phyloP scores from a whole-genome alignment of 2,113 vertebrate genomes.

The Cinclus cinclus region DNA sequence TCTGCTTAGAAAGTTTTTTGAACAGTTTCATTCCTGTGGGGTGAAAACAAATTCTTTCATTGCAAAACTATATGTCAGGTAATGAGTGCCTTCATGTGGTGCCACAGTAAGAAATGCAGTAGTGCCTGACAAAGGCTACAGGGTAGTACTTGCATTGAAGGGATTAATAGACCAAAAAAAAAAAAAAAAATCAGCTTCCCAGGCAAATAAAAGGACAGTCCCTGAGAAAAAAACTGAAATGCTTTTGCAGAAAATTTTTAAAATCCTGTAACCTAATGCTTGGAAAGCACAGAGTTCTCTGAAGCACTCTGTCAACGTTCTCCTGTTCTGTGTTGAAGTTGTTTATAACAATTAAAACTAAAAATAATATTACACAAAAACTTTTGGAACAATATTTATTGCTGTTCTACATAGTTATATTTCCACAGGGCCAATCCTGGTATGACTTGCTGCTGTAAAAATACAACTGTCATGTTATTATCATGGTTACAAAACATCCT shows the following conservation, averaged over 20 bases:
- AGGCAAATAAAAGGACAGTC: neutral
- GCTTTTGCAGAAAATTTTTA: neutral
- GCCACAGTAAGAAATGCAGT: neutral
- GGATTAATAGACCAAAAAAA: too few species aligned
- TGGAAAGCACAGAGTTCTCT: neutral
- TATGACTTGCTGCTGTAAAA: constrained; percentile 46
- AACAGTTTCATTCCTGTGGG: neutral
- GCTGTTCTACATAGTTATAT: constrained; percentile 37
- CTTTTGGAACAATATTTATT: constrained; percentile 44
- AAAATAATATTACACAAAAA: constrained; percentile 32
- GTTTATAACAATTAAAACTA: constrained; percentile 56
- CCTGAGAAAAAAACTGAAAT: neutral
- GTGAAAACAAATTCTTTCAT: neutral
- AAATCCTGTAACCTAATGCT: neutral
- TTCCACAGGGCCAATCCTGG: constrained; percentile 26
- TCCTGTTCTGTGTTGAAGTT: neutral
- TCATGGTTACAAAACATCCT: constrained; percentile 55
- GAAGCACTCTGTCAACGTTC: neutral
- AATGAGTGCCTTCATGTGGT: neutral
- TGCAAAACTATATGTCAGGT: neutral
- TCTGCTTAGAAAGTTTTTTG: neutral
- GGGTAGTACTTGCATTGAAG: neutral
- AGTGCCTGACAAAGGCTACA: neutral
- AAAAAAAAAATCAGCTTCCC: neutral
- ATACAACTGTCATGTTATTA: constrained; percentile 67